Conservation (phyloP, 2,888 invertebrate genomes). For the Nemapogon koenigi region DNA sequence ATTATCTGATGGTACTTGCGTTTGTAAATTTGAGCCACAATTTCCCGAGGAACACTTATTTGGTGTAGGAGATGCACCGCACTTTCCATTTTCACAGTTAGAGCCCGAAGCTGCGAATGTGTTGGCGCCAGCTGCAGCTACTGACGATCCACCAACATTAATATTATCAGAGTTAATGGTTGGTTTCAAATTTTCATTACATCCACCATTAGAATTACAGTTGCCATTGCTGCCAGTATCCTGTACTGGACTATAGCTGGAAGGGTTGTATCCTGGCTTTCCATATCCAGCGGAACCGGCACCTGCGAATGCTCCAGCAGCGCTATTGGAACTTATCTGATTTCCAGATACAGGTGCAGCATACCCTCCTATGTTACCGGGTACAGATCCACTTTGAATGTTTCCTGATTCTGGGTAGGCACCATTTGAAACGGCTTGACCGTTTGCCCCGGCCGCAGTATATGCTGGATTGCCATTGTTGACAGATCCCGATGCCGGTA, state of each 20-base stretch:
- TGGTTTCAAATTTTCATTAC: constrained; percentile 1
- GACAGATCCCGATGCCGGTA: constrained; percentile 19
- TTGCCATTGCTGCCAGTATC: too few relatives aligned
- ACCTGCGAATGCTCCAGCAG: background rate
- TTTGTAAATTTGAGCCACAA: background rate
- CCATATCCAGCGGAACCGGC: constrained; percentile 11
- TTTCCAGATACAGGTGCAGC: too few relatives aligned
- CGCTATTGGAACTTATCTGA: too few relatives aligned
- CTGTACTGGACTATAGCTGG: too few relatives aligned
- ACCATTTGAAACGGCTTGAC: constrained; percentile 5
- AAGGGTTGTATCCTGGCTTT: constrained; percentile 18
- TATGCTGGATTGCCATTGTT: constrained; percentile 2
- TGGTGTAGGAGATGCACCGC: constrained; percentile 13
- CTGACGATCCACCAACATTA: constrained; percentile 1
- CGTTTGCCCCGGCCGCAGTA: background rate
- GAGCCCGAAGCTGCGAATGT: constrained; percentile 4
- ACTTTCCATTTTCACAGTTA: constrained; percentile 19
- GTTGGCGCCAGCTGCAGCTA: constrained; percentile 18
- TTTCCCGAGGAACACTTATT: constrained; percentile 7
- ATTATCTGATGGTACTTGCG: constrained; percentile 2
- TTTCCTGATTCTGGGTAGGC: too few relatives aligned
- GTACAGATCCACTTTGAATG: too few relatives aligned
- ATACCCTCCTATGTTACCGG: background rate
- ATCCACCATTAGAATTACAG: background rate
- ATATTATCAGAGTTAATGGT: background rate